These are phyloP conservation scores for Phenganax stokvisi DNA, from an alignment of 92 coral and sea anemone species.

Conservation along the genomic window DNA sequence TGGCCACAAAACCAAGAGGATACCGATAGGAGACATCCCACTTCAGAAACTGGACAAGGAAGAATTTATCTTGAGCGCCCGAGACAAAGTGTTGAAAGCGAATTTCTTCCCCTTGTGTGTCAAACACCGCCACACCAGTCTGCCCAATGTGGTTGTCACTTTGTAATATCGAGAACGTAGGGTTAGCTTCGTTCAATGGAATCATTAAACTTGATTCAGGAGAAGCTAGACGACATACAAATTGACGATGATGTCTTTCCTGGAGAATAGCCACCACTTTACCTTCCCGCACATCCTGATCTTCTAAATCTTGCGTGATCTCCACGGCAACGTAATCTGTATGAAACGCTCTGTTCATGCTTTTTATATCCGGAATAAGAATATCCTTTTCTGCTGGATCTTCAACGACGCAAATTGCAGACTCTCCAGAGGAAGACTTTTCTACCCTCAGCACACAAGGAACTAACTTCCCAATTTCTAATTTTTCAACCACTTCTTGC, in stretches of 20 bases:
- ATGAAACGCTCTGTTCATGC: slow-evolving; percentile 80
- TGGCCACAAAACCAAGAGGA: slow-evolving; percentile 84
- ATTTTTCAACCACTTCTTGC: slow-evolving; percentile 46
- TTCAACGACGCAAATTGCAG: slow-evolving; percentile 58
- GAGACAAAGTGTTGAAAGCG: slow-evolving; percentile 57
- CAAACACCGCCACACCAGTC: slow-evolving; percentile 77
- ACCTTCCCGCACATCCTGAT: slow-evolving; percentile 47
- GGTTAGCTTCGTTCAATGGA: slow-evolving; percentile 74
- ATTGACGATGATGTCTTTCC: slow-evolving; percentile 65
- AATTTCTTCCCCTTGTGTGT: slow-evolving; percentile 45
- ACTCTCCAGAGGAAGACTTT: slow-evolving; percentile 54
- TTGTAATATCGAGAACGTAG: slow-evolving; percentile 71
- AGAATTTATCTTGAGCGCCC: slow-evolving; percentile 72
- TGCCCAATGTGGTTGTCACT: slow-evolving; percentile 68
- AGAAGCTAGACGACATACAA: slow-evolving; percentile 63
- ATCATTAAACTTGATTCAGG: slow-evolving; percentile 75
- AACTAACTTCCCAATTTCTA: slow-evolving; percentile 51
- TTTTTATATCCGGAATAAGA: slow-evolving; percentile 51
- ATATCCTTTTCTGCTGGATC: slow-evolving; percentile 55
- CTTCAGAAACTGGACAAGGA: slow-evolving; percentile 77
- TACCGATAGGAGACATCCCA: slow-evolving; percentile 88
- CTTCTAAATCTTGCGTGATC: slow-evolving; percentile 31
- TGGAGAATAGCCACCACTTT: slow-evolving; percentile 65
- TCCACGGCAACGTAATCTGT: slow-evolving; percentile 79
- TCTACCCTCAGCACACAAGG: slow-evolving; percentile 58